A percentile compares a stretch with the other conserved stretches of the same genome.
These are phyloP conservation scores for Terrapene triunguis DNA, from an alignment of 2,113 vertebrate genomes.

Conservation along the genomic window DNA sequence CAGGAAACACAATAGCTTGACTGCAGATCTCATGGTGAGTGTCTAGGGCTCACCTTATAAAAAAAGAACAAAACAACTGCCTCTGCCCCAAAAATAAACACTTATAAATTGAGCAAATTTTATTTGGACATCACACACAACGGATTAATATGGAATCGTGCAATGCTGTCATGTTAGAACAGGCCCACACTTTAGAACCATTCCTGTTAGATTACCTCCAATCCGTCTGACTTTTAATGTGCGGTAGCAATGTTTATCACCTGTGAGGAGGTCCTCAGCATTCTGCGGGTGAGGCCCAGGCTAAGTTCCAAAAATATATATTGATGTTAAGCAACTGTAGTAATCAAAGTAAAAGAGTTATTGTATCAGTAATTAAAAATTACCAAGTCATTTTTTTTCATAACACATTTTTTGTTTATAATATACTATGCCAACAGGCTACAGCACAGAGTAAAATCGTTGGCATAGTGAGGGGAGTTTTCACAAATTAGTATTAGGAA, in stretches of 20 bases:
- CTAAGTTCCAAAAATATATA: background rate
- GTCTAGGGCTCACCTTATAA: background rate
- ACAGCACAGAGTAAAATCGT: background rate
- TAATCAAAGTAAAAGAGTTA: background rate
- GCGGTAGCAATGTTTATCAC: background rate
- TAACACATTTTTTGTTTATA: background rate
- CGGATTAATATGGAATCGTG: background rate
- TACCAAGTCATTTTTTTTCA: fast-evolving
- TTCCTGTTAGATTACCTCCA: background rate
- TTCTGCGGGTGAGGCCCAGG: background rate
- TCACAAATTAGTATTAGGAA: background rate
- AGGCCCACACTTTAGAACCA: background rate
- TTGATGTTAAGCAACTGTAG: background rate
- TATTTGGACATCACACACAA: fast-evolving
- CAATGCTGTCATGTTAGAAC: background rate
- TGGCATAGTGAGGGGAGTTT: background rate
- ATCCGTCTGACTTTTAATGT: background rate
- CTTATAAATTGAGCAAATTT: background rate
- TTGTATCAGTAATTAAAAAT: background rate
- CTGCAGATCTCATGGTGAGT: background rate
- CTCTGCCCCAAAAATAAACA: background rate
- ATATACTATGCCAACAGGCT: background rate
- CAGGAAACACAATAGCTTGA: background rate
- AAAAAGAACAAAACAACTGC: background rate
- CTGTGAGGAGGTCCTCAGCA: background rate